Percentiles rank a stretch among this genome's conserved stretches.
Evolutionary conservation across 2,888 invertebrate genomes (phyloP).

Genomic region (Molanna angustata): DNA sequence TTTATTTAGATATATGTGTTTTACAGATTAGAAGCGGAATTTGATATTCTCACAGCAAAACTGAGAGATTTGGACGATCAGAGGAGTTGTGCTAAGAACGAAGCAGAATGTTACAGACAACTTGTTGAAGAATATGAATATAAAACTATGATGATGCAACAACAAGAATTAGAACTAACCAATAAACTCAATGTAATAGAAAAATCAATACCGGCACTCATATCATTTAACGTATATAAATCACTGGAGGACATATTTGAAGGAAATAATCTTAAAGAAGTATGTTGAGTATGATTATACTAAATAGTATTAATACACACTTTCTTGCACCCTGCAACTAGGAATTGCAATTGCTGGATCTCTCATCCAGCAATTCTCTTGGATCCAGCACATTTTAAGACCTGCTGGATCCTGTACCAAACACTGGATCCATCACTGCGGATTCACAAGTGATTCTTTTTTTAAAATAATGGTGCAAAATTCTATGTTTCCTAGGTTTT

Average conservation of each 20-base stretch:
- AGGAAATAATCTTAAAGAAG: too few species aligned
- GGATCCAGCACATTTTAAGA: too few species aligned
- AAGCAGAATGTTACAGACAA: slow-evolving; percentile 51
- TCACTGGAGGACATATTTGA: slow-evolving; percentile 41
- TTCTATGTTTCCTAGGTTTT: too few species aligned
- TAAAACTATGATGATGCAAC: slow-evolving; percentile 50
- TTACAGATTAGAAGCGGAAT: slow-evolving; percentile 58
- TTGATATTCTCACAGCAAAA: slow-evolving; percentile 59
- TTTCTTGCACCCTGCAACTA: too few species aligned
- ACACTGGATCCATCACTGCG: too few species aligned
- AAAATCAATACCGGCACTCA: slow-evolving; percentile 60
- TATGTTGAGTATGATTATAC: too few species aligned
- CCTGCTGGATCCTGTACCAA: too few species aligned
- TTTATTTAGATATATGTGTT: slow-evolving; percentile 2
- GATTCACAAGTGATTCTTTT: too few species aligned
- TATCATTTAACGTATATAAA: slow-evolving; percentile 59
- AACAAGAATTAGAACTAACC: slow-evolving; percentile 50
- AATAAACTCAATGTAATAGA: slow-evolving; percentile 57
- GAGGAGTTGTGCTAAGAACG: slow-evolving; percentile 53
- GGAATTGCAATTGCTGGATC: too few species aligned
- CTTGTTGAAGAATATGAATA: slow-evolving; percentile 57
- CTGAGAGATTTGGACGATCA: slow-evolving; percentile 59
- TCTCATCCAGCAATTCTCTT: too few species aligned
- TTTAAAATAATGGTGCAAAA: too few species aligned
- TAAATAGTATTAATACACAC: too few species aligned